These are phyloP conservation scores for Amphimedon queenslandica DNA, from an alignment of 37 sponge, comb jelly and placozoan genomes.

Conservation along the genomic window DNA sequence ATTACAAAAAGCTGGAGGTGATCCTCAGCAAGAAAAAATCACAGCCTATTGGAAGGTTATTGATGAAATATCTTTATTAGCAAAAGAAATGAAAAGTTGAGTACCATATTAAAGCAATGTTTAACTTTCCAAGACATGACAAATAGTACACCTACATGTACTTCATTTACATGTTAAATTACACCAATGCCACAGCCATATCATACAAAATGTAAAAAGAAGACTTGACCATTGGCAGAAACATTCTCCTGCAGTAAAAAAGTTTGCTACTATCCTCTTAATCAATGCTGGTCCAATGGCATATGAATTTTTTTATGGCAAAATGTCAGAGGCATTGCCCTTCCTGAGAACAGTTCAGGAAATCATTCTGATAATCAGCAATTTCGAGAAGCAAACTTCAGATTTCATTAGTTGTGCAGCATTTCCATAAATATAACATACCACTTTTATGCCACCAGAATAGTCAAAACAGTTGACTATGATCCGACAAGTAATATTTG, in stretches of 20 bases:
- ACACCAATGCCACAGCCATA: conserved; percentile 2
- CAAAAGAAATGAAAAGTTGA: too few relatives aligned
- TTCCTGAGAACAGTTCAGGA: conserved; percentile 18
- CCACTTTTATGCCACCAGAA: conserved; percentile 24
- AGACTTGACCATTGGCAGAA: not conserved
- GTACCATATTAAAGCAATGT: too few relatives aligned
- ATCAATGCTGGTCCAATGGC: conserved; percentile 22
- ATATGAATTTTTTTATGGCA: not conserved
- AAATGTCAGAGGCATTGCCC: conserved; percentile 16
- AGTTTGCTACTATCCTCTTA: conserved; percentile 11
- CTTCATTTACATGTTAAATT: not conserved
- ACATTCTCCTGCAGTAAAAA: not conserved
- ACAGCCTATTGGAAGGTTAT: too few relatives aligned
- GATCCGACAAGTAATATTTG: conserved; percentile 3
- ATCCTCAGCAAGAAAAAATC: too few relatives aligned
- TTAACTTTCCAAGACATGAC: too few relatives aligned
- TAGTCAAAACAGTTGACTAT: conserved; percentile 10
- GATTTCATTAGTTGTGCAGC: conserved; percentile 10
- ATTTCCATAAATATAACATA: not conserved
- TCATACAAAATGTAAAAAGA: conserved; percentile 23
- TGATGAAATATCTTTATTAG: too few relatives aligned
- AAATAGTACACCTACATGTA: too few relatives aligned
- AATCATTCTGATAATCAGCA: conserved; percentile 2
- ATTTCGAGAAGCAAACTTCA: conserved; percentile 6
- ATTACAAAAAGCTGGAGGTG: not conserved